Evolutionary conservation across 2,888 invertebrate species (phyloP), one percentile per base, ranked within the genome.

Genomic region (Aphelenchoides bicaudatus): DNA sequence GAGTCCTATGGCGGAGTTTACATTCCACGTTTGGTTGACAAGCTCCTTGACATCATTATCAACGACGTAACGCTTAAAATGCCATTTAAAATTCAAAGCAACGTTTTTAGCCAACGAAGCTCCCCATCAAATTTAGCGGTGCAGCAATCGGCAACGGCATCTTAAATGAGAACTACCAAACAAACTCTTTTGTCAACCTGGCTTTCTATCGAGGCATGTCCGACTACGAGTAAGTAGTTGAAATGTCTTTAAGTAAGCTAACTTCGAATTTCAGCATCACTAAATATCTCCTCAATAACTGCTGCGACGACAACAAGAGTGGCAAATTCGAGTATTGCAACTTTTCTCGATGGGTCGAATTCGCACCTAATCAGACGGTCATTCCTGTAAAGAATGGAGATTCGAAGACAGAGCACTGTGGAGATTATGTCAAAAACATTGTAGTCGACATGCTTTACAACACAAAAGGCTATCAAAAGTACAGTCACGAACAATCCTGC

Each of bases 131-230:
- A 1, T 51, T 62, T 27, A 49, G 29, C n/a, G 72, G 72, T 54
- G 57, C 66, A 25, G 71, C 70, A 3, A 65, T 73, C 30, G 72
- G 72, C 52, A 73, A 73, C 48, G 72, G 73, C 23, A 70, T 69
- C 55, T 39, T 72, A 28, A 63, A 61, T 39, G 63, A 66, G 39
- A 66, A 61, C 43, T 52, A 68, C n/a, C 70, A 71, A 58, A 57
- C 56, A 2, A 69, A 73, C 52, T 69, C 68, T 1, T 70, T 57
- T 8, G 63, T 72, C 31, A 67, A 67, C 59, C 65, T 72, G 53
- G 59, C 67, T 1, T 68, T 68, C 56, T 64, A 68, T 5, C 67
- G 68, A 39, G 72, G 72, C 56, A 63, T 74, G 61, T 58, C 72
- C 29, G 72, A 68, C 56, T 61, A 59, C 16, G 61, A 59, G 71